Percentiles rank a stretch among this genome's conserved stretches.
Evolutionary conservation across 1,140 invertebrate species (phyloP).

Genomic region (Drosophila tsacasi): DNA sequence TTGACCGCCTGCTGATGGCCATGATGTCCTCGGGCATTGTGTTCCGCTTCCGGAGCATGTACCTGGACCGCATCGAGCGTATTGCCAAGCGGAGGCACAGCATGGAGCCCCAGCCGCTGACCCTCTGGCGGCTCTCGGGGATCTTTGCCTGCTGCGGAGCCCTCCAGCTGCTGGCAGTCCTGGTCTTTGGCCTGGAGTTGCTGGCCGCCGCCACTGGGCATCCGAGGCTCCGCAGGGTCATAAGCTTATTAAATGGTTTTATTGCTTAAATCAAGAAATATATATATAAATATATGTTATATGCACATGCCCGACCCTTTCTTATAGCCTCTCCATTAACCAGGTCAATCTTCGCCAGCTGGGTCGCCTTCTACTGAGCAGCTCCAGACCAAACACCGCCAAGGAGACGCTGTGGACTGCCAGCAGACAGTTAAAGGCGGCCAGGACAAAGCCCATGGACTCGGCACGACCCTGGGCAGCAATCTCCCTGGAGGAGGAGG

Average conservation of each 20-base stretch:
- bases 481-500: not conserved
- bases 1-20: conserved; percentile 61
- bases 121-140: conserved; percentile 52
- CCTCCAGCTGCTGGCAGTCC: conserved; percentile 46
- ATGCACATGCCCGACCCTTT: no score
- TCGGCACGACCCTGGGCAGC: conserved; percentile 13
- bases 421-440: conserved; percentile 49
- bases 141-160: conserved; percentile 45
- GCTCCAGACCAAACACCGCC: conserved; percentile 41
- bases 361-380: conserved; percentile 7
- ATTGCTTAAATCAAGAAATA: conserved; percentile 11
- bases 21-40: conserved; percentile 72
- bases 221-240: conserved; percentile 9
- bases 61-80: conserved; percentile 57
- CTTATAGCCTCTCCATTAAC: conserved; percentile 17
- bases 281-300: not conserved
- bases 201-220: not conserved
- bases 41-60: conserved; percentile 52
- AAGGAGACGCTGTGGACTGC: conserved; percentile 12
- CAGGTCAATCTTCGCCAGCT: conserved; percentile 13
- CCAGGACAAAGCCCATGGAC: conserved; percentile 55
- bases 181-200: conserved; percentile 60
- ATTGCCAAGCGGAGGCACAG: conserved; percentile 13
- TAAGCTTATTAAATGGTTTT: conserved; percentile 41
- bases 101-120: conserved; percentile 45